Evolutionary conservation across 2,797 vertebrate genomes (phyloP), one percentile per base, ranked within the genome.

Genomic region (Pogoniulus pusillus): DNA sequence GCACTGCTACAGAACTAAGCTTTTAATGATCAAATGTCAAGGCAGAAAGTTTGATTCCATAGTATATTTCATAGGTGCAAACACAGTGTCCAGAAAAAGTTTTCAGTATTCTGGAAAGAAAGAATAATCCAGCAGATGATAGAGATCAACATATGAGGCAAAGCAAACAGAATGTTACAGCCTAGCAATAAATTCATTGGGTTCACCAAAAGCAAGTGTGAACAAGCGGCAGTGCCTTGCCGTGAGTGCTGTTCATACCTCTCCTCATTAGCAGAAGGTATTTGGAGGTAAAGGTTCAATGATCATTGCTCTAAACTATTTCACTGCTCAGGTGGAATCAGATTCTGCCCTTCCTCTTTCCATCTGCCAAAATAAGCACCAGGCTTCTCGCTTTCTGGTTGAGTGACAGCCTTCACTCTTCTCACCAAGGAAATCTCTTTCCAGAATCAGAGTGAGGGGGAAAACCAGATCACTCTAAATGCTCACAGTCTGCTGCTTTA

Each of bases 221-320:
- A 93, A 66, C 91, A 93, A 83, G 91, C 6, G 26, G n/a, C 2
- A 72, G 60, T 30, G 59, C 32, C 43, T 85, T 63, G 60, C 57
- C 37, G n/a, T n/a, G 23, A 66, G 66, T 27, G 24, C 2, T 82
- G 34, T 19, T 92, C 60, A 18, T 83, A 41, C 59, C 57, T 76
- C 35, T 47, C 55, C 39, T 85, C 87, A 85, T 91, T 87, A 91
- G 57, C 23, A 72, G 72, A 77, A 89, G 34, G 75, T 51, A 91
- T 94, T 93, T 51, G 39, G 62, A 84, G 51, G 65, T 74, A 47
- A 80, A 71, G 49, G 41, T 59, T 65, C 65, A 7, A 2, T 41
- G 24, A 68, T 62, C 26, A 7, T 4, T 43, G 24, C n/a, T 74
- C 23, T 35, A 12, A 88, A 57, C 10, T 49, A 64, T 51, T 76